These are phyloP conservation scores for Poeciliopsis presidionis DNA, from an alignment of 2,797 vertebrate species.

Conservation along the genomic window DNA sequence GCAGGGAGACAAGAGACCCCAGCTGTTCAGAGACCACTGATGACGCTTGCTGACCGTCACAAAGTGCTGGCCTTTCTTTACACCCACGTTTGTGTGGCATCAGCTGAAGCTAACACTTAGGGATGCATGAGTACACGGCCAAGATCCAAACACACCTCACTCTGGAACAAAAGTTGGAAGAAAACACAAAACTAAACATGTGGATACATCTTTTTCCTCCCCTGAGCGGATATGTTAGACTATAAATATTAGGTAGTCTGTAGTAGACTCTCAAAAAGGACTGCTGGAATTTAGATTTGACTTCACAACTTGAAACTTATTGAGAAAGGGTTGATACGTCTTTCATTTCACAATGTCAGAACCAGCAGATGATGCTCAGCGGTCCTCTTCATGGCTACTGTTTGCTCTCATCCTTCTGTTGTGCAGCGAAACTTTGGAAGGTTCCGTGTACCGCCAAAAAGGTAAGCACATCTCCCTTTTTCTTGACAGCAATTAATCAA, in stretches of 20 bases:
- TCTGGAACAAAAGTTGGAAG: slow-evolving; percentile 55
- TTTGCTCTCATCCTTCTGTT: slow-evolving; percentile 46
- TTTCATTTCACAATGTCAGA: slow-evolving; percentile 38
- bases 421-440: slow-evolving; percentile 50
- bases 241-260: slow-evolving; percentile 66
- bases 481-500: slow-evolving; percentile 1
- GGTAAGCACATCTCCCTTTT: slow-evolving; percentile 50
- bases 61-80: slow-evolving; percentile 11
- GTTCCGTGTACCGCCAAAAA: slow-evolving; percentile 66
- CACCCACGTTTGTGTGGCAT: slow-evolving; percentile 30
- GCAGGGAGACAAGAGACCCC: slow-evolving; percentile 5
- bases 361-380: background rate
- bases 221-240: slow-evolving; percentile 29
- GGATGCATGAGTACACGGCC: slow-evolving; percentile 57
- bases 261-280: slow-evolving; percentile 31
- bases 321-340: background rate
- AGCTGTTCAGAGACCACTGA: slow-evolving; percentile 19
- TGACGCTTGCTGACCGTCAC: slow-evolving; percentile 20
- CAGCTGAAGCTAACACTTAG: slow-evolving; percentile 62
- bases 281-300: slow-evolving; percentile 18
- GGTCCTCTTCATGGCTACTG: slow-evolving; percentile 20
- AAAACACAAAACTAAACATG: slow-evolving; percentile 48
- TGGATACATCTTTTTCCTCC: slow-evolving; percentile 15
- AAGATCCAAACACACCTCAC: slow-evolving; percentile 59
- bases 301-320: background rate